Conservation (phyloP, 2,888 invertebrate genomes). For the Agonopterix alstromeriana region DNA sequence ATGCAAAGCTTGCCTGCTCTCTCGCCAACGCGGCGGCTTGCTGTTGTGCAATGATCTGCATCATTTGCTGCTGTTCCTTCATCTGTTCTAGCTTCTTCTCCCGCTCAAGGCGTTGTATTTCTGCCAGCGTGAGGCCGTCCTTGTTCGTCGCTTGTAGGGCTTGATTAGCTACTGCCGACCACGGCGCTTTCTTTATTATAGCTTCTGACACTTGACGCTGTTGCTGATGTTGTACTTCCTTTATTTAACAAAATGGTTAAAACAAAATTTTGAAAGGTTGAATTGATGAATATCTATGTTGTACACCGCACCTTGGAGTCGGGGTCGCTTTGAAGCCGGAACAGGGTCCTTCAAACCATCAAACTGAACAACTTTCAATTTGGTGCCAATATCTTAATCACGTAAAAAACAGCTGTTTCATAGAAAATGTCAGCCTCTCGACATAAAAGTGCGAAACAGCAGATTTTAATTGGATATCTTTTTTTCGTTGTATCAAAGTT, state of each 20-base stretch:
- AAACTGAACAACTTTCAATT: too few species aligned
- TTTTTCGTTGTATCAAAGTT: too few species aligned
- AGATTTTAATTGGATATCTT: too few species aligned
- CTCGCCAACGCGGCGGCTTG: conserved; percentile 53
- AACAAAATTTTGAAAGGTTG: too few species aligned
- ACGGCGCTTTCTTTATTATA: conserved; percentile 53
- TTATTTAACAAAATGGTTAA: conserved; percentile 5
- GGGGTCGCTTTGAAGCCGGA: too few species aligned
- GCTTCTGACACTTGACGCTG: conserved; percentile 19
- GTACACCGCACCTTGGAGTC: too few species aligned
- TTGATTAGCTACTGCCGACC: conserved; percentile 42
- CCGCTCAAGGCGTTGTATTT: conserved; percentile 62
- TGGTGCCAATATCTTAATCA: too few species aligned
- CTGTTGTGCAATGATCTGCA: conserved; percentile 62
- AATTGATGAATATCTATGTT: too few species aligned
- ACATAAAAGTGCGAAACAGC: too few species aligned
- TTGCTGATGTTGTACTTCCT: conserved; percentile 44
- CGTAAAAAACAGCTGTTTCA: too few species aligned
- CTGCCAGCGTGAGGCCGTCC: conserved; percentile 48
- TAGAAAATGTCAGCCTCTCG: too few species aligned
- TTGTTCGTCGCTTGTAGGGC: conserved; percentile 26
- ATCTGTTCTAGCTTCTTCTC: conserved; percentile 67
- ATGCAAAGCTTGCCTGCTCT: conserved; percentile 39
- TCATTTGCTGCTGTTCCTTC: conserved; percentile 65
- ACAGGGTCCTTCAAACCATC: too few species aligned